Percentiles rank a stretch among this genome's conserved stretches.
Evolutionary conservation across 2,113 vertebrate genomes (phyloP).

Genomic region (Poeciliopsis prolifica): DNA sequence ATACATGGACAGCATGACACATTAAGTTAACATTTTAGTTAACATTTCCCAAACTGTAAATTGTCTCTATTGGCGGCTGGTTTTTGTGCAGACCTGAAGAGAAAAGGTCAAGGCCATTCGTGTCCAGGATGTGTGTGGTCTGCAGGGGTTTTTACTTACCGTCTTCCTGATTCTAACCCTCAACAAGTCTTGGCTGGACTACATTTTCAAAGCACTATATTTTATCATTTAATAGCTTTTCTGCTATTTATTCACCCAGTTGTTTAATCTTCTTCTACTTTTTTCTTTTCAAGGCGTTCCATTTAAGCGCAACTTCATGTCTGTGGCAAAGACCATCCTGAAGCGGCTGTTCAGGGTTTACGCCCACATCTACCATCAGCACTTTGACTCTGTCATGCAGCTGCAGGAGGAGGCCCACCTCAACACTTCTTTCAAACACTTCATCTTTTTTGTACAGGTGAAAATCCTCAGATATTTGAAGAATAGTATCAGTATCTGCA

Average conservation of each 20-base stretch:
- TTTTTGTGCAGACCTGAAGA: too few relatives aligned
- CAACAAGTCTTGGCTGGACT: too few relatives aligned
- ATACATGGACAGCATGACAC: neutral
- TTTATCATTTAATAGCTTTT: neutral
- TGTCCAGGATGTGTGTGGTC: neutral
- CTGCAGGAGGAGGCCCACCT: conserved; percentile 97
- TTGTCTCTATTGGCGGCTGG: too few relatives aligned
- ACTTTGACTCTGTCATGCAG: conserved; percentile 96
- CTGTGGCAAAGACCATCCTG: conserved; percentile 95
- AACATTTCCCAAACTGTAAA: too few relatives aligned
- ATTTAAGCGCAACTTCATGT: conserved; percentile 96
- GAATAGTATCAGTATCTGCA: neutral
- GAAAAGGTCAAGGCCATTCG: neutral
- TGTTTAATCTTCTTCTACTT: neutral
- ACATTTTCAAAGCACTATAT: too few relatives aligned
- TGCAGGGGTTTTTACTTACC: too few relatives aligned
- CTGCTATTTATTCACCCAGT: neutral
- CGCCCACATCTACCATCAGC: conserved; percentile 98
- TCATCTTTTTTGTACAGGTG: conserved; percentile 98
- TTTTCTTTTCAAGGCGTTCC: conserved; percentile 83
- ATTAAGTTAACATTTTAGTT: too few relatives aligned
- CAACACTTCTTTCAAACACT: conserved; percentile 99
- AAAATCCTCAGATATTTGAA: neutral
- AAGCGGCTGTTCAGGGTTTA: conserved; percentile 97
- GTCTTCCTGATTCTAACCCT: too few relatives aligned